Evolutionary conservation across 2,797 vertebrate genomes (phyloP).

Genomic region (Macropodus opercularis): DNA sequence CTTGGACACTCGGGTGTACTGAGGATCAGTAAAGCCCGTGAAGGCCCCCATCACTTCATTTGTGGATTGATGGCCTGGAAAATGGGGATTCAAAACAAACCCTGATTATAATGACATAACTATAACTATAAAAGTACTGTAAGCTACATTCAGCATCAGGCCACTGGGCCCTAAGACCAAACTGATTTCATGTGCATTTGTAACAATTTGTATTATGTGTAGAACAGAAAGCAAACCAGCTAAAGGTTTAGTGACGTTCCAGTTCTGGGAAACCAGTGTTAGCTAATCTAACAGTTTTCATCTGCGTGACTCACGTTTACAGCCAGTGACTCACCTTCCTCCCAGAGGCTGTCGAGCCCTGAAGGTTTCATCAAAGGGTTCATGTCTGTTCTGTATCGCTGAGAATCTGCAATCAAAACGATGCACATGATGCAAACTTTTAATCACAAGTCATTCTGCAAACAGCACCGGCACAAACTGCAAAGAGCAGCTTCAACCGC

Average conservation of each 20-base stretch:
- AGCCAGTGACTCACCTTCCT: constrained; percentile 68
- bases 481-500: constrained; percentile 36
- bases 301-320: neutral
- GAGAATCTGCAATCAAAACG: constrained; percentile 69
- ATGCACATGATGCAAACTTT: constrained; percentile 3
- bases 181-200: too few relatives aligned
- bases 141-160: too few relatives aligned
- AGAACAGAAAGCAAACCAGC: too few relatives aligned
- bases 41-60: neutral
- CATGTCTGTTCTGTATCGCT: constrained; percentile 57
- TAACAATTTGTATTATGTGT: too few relatives aligned
- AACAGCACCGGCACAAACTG: constrained; percentile 4
- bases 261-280: too few relatives aligned
- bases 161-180: too few relatives aligned
- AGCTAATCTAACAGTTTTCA: too few relatives aligned
- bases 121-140: too few relatives aligned
- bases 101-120: neutral
- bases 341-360: constrained; percentile 48
- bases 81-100: neutral
- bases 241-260: too few relatives aligned
- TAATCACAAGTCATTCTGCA: constrained; percentile 30
- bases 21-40: fast-evolving
- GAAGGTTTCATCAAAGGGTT: constrained; percentile 40
- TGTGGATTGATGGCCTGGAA: constrained; percentile 11
- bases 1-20: constrained; percentile 23